These are phyloP conservation scores for Muscicapa striata DNA, from an alignment of 2,797 vertebrate species.

Conservation along the genomic window DNA sequence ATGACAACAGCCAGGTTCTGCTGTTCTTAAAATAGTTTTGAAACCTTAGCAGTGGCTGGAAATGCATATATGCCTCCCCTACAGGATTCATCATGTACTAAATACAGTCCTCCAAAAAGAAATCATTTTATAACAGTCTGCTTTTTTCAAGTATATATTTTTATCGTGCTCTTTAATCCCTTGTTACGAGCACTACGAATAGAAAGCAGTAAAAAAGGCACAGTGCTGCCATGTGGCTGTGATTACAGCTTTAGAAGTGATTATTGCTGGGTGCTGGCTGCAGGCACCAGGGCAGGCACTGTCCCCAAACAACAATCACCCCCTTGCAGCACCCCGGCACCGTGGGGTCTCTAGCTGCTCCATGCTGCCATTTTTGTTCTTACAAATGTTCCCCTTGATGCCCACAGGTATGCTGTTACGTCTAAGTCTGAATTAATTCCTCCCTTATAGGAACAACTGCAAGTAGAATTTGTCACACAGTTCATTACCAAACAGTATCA, in stretches of 20 bases:
- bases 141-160: neutral
- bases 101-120: constrained; percentile 34
- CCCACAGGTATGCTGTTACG: neutral
- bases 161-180: constrained; percentile 33
- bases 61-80: neutral
- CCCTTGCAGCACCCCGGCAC: neutral
- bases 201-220: constrained; percentile 51
- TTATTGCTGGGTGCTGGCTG: constrained; percentile 20
- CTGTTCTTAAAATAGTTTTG: constrained; percentile 68
- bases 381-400: neutral
- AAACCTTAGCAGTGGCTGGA: constrained; percentile 35
- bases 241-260: constrained; percentile 38
- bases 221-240: constrained; percentile 29
- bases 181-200: constrained; percentile 47
- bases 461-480: neutral
- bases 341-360: fast-evolving
- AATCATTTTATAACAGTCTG: constrained; percentile 11
- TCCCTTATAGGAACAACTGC: neutral
- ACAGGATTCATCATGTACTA: constrained; percentile 22
- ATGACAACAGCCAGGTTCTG: constrained; percentile 70
- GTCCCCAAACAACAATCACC: neutral
- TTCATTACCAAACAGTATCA: neutral
- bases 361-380: neutral
- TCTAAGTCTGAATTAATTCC: neutral
- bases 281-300: neutral